Evolutionary conservation across 2,888 invertebrate genomes (phyloP).

Genomic region (Eubasilissa splendida): DNA sequence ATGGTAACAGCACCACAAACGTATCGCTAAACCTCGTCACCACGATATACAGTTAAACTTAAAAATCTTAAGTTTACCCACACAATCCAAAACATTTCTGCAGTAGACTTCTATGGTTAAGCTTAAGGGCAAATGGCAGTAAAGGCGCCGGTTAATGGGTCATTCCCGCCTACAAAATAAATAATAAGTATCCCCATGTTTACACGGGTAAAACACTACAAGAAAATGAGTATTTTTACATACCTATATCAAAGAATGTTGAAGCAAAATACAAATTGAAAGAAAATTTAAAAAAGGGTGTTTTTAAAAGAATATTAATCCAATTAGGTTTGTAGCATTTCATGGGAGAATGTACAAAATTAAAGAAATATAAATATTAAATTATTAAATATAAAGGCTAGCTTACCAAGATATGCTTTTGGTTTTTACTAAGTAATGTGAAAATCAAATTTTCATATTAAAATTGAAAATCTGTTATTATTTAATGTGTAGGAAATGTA

Average conservation of each 20-base stretch:
- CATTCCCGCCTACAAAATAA: slow-evolving; percentile 18
- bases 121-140: slow-evolving; percentile 34
- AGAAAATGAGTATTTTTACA: slow-evolving; percentile 1
- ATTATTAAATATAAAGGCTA: slow-evolving; percentile 17
- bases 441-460: background rate
- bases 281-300: background rate
- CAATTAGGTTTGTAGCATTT: background rate
- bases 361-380: slow-evolving; percentile 30
- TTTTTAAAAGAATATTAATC: background rate
- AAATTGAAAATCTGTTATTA: background rate
- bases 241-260: slow-evolving; percentile 3
- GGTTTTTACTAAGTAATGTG: slow-evolving; percentile 6
- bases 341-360: slow-evolving; percentile 9
- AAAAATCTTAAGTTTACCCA: background rate
- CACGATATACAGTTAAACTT: background rate
- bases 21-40: slow-evolving; percentile 23
- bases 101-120: background rate
- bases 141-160: slow-evolving; percentile 23
- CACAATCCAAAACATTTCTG: background rate
- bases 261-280: background rate
- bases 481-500: background rate
- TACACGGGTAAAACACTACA: background rate
- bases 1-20: slow-evolving; percentile 33
- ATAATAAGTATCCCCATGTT: slow-evolving; percentile 21
- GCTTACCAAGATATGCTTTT: slow-evolving; percentile 5